Conservation (phyloP, 2,888 invertebrate species). For the Acleris cristana region DNA sequence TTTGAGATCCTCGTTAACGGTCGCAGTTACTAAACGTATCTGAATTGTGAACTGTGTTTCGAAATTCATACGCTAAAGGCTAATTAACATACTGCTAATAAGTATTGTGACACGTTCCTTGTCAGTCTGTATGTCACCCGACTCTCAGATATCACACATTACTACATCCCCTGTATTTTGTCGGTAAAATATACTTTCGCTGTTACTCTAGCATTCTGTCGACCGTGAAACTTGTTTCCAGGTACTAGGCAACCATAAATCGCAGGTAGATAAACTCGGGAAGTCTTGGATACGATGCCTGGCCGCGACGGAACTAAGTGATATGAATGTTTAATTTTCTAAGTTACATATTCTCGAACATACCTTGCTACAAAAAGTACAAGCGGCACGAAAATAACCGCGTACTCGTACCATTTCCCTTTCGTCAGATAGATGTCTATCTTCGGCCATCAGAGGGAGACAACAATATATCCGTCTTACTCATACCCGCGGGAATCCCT, state of each 20-base stretch:
- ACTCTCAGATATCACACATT: neutral
- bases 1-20: neutral
- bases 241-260: slow-evolving; percentile 29
- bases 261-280: slow-evolving; percentile 15
- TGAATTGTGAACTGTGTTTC: slow-evolving; percentile 1
- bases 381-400: slow-evolving; percentile 64
- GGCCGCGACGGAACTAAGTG: neutral
- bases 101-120: neutral
- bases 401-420: slow-evolving; percentile 68
- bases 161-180: neutral
- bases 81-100: slow-evolving; percentile 20
- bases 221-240: slow-evolving; percentile 31
- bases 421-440: slow-evolving; percentile 71
- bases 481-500: slow-evolving; percentile 64
- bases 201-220: slow-evolving; percentile 6
- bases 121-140: neutral
- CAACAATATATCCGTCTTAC: slow-evolving; percentile 53
- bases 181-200: slow-evolving; percentile 17
- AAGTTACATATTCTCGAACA: slow-evolving; percentile 31
- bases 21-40: neutral
- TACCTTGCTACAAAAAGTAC: slow-evolving; percentile 57
- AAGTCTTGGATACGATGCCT: slow-evolving; percentile 10
- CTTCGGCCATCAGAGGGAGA: slow-evolving; percentile 66
- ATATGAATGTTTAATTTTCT: slow-evolving; percentile 20
- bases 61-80: slow-evolving; percentile 3